A percentile compares a stretch with the other conserved stretches of the same genome.
Evolutionary conservation across 2,797 vertebrate species (phyloP).

Genomic region (Rhincodon typus): DNA sequence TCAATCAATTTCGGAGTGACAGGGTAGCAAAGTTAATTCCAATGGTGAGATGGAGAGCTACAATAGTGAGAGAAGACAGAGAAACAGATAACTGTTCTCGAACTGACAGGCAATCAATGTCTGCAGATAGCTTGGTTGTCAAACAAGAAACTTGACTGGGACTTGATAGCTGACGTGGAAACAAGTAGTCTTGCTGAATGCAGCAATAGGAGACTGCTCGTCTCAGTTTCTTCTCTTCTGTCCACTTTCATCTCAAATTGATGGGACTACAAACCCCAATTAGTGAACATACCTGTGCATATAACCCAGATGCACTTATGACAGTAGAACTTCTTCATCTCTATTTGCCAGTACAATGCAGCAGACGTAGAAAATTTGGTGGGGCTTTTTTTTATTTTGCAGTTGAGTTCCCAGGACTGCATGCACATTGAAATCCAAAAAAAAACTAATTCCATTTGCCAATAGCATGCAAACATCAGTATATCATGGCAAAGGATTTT

Average conservation of each 20-base stretch:
- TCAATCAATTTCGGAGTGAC: neutral
- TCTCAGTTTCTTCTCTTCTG: neutral
- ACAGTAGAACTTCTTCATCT: neutral
- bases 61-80: neutral
- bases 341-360: neutral
- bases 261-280: neutral
- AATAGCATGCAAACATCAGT: neutral
- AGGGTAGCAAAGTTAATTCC: neutral
- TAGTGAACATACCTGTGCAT: neutral
- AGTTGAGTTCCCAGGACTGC: neutral
- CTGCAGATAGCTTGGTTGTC: neutral
- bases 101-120: constrained; percentile 14
- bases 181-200: neutral
- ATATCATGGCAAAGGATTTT: neutral
- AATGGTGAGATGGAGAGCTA: neutral
- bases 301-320: neutral
- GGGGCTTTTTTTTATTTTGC: neutral
- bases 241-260: neutral
- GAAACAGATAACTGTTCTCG: neutral
- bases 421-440: neutral
- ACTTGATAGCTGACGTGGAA: neutral
- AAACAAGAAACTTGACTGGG: neutral
- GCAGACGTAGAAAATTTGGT: neutral
- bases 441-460: neutral
- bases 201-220: neutral